Percentiles rank a stretch among this genome's conserved stretches.
phyloP scores from a whole-genome alignment of 2,888 invertebrate genomes.

The Salpingus planirostris region DNA sequence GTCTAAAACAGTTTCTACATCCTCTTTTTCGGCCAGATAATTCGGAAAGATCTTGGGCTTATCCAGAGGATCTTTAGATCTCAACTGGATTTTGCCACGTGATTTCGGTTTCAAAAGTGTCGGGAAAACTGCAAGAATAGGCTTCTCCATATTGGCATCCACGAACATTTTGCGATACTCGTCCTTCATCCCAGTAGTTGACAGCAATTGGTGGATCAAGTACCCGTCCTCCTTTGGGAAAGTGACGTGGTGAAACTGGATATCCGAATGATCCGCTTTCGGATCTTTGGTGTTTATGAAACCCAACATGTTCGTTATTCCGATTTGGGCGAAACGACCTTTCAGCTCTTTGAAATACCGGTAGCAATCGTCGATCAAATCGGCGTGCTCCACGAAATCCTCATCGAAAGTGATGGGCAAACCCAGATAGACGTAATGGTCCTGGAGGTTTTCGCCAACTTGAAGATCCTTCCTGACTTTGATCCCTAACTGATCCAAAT shows the following conservation, averaged over 20 bases:
- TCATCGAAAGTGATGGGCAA: conserved; percentile 32
- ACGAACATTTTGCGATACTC: background rate
- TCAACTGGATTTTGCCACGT: background rate
- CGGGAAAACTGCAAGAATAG: background rate
- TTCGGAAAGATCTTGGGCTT: conserved; percentile 46
- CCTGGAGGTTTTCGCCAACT: conserved; percentile 55
- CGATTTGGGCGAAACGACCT: background rate
- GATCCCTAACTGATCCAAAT: conserved; percentile 46
- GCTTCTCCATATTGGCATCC: background rate
- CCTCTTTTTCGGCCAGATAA: conserved; percentile 50
- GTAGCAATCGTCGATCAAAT: background rate
- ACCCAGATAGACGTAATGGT: conserved; percentile 48
- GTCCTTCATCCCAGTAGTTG: background rate
- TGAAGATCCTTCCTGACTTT: conserved; percentile 53
- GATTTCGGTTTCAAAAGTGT: background rate
- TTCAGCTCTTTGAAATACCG: background rate
- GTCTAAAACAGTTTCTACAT: conserved; percentile 45
- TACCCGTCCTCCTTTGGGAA: background rate
- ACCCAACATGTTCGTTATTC: background rate
- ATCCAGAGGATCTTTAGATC: background rate
- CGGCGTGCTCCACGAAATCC: conserved; percentile 17
- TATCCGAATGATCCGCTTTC: background rate
- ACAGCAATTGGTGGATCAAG: background rate
- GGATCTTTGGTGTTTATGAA: background rate
- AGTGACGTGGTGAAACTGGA: background rate